Evolutionary conservation across 2,113 vertebrate genomes (phyloP).

Genomic region (Hymenochirus boettgeri): DNA sequence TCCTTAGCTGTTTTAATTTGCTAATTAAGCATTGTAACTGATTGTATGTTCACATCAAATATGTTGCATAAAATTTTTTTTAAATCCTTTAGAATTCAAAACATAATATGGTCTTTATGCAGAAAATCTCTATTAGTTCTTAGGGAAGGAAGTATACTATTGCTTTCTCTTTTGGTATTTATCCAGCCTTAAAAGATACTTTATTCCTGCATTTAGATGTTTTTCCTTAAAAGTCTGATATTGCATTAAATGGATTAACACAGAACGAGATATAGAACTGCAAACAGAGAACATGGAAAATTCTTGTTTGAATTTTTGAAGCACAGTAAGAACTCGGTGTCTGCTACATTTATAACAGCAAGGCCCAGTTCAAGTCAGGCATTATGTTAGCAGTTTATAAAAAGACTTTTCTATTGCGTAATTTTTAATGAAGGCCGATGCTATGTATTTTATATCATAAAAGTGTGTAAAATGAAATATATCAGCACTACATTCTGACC

Average conservation of each 20-base stretch:
- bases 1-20: too few species aligned
- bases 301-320: slow-evolving; percentile 46
- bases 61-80: too few species aligned
- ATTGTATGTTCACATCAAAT: too few species aligned
- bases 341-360: slow-evolving; percentile 18
- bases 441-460: slow-evolving; percentile 30
- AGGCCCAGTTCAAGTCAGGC: slow-evolving; percentile 8
- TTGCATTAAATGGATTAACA: slow-evolving; percentile 36
- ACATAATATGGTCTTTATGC: too few species aligned
- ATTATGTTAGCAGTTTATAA: slow-evolving; percentile 27
- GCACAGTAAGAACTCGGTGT: slow-evolving; percentile 28
- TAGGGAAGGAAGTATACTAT: too few species aligned
- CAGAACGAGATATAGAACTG: slow-evolving; percentile 32
- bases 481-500: slow-evolving; percentile 32
- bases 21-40: too few species aligned
- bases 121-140: too few species aligned
- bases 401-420: slow-evolving; percentile 24
- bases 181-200: slow-evolving; percentile 11
- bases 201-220: slow-evolving; percentile 11
- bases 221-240: slow-evolving; percentile 22
- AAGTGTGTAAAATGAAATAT: slow-evolving; percentile 40
- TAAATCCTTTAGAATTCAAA: too few species aligned
- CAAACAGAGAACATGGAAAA: slow-evolving; percentile 35
- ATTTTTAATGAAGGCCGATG: slow-evolving; percentile 25
- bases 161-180: slow-evolving; percentile 29